Conservation (phyloP, 2,113 vertebrate species). For the Nyctereutes procyonoides region DNA sequence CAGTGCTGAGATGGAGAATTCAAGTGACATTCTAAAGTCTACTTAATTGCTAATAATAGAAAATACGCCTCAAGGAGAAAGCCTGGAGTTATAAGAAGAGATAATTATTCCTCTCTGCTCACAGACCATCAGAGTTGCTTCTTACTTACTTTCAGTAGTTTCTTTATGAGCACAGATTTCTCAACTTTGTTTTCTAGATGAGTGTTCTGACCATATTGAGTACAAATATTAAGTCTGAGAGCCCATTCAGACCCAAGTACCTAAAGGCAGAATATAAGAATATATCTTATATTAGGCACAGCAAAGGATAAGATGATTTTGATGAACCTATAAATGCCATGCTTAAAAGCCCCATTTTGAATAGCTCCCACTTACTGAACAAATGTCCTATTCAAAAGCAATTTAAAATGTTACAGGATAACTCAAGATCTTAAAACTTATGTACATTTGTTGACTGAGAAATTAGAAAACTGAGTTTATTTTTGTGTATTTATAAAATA, state of each 20-base stretch:
- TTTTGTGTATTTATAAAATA: constrained; percentile 2
- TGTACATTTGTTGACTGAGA: neutral
- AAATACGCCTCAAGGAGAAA: constrained; percentile 85
- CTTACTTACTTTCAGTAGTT: neutral
- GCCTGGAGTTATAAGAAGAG: constrained; percentile 77
- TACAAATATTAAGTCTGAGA: neutral
- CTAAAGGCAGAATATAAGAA: neutral
- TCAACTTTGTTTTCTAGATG: neutral
- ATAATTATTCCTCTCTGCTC: constrained; percentile 49
- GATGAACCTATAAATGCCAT: neutral
- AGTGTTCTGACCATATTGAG: neutral
- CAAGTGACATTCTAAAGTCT: constrained; percentile 85
- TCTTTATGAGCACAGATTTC: neutral
- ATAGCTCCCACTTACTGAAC: neutral
- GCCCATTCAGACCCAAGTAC: rapidly evolving
- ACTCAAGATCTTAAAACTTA: neutral
- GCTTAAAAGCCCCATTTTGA: neutral
- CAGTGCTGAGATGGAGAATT: constrained; percentile 81
- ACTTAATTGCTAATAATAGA: constrained; percentile 87
- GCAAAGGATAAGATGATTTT: neutral
- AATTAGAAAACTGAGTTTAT: neutral
- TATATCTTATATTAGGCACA: neutral
- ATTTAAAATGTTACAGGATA: neutral
- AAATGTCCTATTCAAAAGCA: neutral
- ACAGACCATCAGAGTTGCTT: neutral